Percentiles rank a stretch among this genome's conserved stretches.
Evolutionary conservation across 2,113 vertebrate genomes (phyloP).

Genomic region (Ornithorhynchus anatinus): DNA sequence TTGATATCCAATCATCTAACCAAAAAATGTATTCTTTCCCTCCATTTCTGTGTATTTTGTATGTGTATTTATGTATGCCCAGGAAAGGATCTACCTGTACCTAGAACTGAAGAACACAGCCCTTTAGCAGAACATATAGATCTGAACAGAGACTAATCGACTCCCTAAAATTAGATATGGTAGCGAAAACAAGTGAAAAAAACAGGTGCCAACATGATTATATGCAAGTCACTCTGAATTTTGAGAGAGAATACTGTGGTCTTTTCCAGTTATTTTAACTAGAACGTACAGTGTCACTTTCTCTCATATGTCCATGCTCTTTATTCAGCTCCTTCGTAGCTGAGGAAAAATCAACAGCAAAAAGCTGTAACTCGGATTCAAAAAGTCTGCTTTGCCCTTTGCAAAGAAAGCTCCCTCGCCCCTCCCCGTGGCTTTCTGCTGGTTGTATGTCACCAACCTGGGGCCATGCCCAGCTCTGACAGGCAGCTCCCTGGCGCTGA

Average conservation of each 20-base stretch:
- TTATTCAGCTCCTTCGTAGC: too few relatives aligned
- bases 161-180: background rate
- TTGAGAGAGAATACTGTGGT: background rate
- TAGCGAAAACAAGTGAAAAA: background rate
- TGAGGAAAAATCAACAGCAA: background rate
- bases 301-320: background rate
- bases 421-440: conserved; percentile 58
- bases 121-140: background rate
- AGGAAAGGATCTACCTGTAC: background rate
- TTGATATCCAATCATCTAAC: background rate
- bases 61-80: too few relatives aligned
- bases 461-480: conserved; percentile 58
- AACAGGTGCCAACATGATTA: conserved; percentile 57
- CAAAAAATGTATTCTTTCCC: background rate
- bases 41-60: background rate
- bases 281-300: background rate
- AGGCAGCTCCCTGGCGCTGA: conserved; percentile 52
- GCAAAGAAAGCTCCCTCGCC: conserved; percentile 62
- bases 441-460: background rate
- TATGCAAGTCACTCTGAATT: conserved; percentile 55
- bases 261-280: background rate
- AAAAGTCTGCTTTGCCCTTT: background rate
- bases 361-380: accelerated
- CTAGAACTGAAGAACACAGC: background rate
- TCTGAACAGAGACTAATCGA: accelerated